Evolutionary conservation across 2,888 invertebrate species (phyloP).

Genomic region (Erpobdella octoculata): DNA sequence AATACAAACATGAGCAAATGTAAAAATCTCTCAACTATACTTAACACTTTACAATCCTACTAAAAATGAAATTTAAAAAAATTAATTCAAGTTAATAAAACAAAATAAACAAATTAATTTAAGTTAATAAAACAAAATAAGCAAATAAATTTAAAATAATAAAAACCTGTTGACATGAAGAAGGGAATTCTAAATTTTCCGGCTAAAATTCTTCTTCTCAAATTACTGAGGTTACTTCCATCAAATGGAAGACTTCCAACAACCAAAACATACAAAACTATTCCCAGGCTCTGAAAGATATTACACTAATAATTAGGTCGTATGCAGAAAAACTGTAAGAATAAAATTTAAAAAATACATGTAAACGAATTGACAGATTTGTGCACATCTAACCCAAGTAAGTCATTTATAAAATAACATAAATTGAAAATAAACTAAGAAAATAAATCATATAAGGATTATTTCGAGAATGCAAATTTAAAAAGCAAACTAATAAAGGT

Average conservation of each 20-base stretch:
- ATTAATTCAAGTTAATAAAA: neutral
- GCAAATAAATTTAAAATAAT: neutral
- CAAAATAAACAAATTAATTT: neutral
- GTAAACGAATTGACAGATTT: too few species aligned
- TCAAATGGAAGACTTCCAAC: conserved; percentile 94
- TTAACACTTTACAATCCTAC: neutral
- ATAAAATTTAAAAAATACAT: too few species aligned
- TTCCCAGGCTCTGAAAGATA: conserved; percentile 77
- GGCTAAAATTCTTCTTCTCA: conserved; percentile 77
- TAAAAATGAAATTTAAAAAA: neutral
- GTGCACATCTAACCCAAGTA: too few species aligned
- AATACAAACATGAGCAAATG: neutral
- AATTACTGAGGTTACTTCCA: conserved; percentile 80
- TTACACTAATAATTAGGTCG: too few species aligned
- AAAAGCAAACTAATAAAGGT: too few species aligned
- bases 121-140: neutral
- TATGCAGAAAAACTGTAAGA: too few species aligned
- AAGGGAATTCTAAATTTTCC: conserved; percentile 93
- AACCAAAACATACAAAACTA: conserved; percentile 88
- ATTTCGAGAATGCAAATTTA: too few species aligned
- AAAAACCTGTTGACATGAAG: conserved; percentile 87
- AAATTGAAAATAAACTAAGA: too few species aligned
- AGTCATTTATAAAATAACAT: too few species aligned
- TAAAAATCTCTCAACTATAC: neutral
- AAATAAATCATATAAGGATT: too few species aligned